Evolutionary conservation across 2,113 vertebrate species (phyloP).

Genomic region (Larimichthys polyactis): DNA sequence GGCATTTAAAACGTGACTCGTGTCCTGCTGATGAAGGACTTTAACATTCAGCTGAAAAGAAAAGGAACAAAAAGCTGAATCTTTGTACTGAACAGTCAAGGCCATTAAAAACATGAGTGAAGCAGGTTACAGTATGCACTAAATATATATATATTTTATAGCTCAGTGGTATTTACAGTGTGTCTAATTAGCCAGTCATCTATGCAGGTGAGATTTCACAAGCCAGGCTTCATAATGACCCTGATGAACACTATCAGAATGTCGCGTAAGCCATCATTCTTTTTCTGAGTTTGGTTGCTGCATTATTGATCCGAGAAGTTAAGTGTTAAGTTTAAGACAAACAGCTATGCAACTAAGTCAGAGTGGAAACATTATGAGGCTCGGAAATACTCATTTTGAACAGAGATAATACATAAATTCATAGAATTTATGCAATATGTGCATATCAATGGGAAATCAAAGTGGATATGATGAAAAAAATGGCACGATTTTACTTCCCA

Average conservation of each 20-base stretch:
- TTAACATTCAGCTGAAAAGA: no score
- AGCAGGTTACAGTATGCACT: neutral
- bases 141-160: neutral
- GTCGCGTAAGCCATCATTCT: conserved; percentile 8
- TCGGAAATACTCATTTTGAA: neutral
- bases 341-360: conserved; percentile 19
- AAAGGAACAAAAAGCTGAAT: no score
- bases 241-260: conserved; percentile 15
- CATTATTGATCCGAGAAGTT: conserved; percentile 56
- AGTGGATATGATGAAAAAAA: neutral
- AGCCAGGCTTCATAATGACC: conserved; percentile 18
- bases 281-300: conserved; percentile 19
- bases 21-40: no score
- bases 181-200: conserved; percentile 19
- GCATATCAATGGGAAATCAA: conserved; percentile 9
- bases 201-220: conserved; percentile 5
- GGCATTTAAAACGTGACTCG: no score
- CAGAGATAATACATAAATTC: conserved; percentile 4
- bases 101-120: no score
- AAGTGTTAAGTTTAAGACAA: conserved; percentile 34
- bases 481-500: neutral
- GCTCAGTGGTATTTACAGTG: conserved; percentile 22
- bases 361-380: conserved; percentile 7
- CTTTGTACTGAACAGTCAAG: no score
- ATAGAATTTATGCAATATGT: neutral